Evolutionary conservation across 2,797 vertebrate species (phyloP).

Genomic region (Halcyon chelicuti): DNA sequence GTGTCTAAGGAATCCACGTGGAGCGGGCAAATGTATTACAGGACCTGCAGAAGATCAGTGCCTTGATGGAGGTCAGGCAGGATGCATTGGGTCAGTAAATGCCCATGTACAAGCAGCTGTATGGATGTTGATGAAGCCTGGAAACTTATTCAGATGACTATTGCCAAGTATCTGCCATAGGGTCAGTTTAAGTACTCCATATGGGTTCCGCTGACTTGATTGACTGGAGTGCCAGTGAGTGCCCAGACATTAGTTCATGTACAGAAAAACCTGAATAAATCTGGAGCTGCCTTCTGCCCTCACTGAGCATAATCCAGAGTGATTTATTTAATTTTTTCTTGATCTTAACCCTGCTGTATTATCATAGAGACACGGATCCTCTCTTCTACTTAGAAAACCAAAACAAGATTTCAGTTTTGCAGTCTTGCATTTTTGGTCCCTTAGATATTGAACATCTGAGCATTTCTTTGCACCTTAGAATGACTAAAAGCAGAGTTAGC

Average conservation of each 20-base stretch:
- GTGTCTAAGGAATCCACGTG: neutral
- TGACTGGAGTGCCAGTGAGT: neutral
- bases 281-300: neutral
- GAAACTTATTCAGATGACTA: neutral
- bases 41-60: neutral
- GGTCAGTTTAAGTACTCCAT: neutral
- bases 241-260: neutral
- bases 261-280: neutral
- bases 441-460: neutral
- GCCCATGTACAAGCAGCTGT: neutral
- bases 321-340: neutral
- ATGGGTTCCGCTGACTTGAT: neutral
- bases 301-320: neutral
- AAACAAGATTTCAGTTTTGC: neutral
- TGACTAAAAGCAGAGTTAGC: neutral
- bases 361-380: neutral
- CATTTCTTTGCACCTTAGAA: neutral
- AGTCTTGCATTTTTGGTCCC: neutral
- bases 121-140: neutral
- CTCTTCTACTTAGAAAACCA: neutral
- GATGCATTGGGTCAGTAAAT: neutral
- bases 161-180: neutral
- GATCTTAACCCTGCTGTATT: neutral
- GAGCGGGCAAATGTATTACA: neutral
- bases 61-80: neutral